Percentiles rank a stretch among this genome's conserved stretches.
phyloP scores from a whole-genome alignment of 2,797 vertebrate species.

The Cyprinodon diabolis region DNA sequence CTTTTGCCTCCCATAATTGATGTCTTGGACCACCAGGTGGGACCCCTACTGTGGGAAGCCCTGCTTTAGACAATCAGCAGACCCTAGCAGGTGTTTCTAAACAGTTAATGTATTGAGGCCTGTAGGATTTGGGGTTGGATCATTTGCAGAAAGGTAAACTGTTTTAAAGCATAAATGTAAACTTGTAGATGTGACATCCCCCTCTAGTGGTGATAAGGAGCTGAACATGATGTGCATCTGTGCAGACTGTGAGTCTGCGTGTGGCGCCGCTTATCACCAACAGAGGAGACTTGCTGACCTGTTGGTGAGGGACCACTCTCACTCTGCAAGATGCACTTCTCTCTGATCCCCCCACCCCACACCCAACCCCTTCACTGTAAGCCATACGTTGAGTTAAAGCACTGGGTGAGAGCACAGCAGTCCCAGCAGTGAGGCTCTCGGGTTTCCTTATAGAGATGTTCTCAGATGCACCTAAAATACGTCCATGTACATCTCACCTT shows the following conservation, averaged over 20 bases:
- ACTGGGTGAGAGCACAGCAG: not conserved
- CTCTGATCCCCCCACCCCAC: not conserved
- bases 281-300: constrained; percentile 60
- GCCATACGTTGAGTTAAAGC: not conserved
- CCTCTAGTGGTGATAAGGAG: constrained; percentile 10
- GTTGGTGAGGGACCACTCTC: constrained; percentile 44
- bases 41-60: too few species aligned
- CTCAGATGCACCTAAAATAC: constrained; percentile 6
- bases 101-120: not conserved
- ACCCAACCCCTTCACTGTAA: not conserved
- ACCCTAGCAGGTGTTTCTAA: not conserved
- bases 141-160: not conserved
- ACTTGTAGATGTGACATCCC: not conserved
- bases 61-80: not conserved
- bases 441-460: not conserved
- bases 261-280: constrained; percentile 62
- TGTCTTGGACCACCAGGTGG: too few species aligned
- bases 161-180: not conserved
- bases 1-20: too few species aligned
- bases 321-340: not conserved
- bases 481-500: not conserved
- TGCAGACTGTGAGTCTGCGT: constrained; percentile 16
- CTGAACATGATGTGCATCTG: not conserved
- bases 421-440: not conserved
- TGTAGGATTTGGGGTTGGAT: not conserved